phyloP scores from a whole-genome alignment of 2,113 vertebrate genomes.

The Loxodonta africana region DNA sequence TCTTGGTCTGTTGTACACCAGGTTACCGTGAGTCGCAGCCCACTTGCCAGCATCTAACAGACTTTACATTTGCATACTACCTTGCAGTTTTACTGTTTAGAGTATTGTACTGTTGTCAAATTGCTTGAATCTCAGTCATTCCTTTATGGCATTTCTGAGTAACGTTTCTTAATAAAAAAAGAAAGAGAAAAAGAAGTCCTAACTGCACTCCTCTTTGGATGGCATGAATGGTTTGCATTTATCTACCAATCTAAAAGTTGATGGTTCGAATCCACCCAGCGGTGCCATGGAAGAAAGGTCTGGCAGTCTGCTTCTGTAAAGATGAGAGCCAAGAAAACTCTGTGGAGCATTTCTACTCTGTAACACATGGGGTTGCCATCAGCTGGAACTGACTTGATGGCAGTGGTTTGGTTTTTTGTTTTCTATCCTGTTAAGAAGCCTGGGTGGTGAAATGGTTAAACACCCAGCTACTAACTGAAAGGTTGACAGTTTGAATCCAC shows the following conservation, averaged over 20 bases:
- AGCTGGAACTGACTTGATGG: neutral
- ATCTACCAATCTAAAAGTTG: neutral
- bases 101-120: neutral
- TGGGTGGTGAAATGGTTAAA: neutral
- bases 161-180: neutral
- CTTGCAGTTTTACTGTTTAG: neutral
- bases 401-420: neutral
- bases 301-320: neutral
- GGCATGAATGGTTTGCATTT: neutral
- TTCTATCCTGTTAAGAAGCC: neutral
- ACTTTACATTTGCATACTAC: neutral
- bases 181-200: neutral
- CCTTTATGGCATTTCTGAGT: neutral
- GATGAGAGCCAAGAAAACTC: neutral
- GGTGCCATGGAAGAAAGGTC: neutral
- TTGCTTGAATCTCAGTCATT: neutral
- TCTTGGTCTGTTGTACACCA: neutral
- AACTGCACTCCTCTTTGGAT: neutral
- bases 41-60: neutral
- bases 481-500: neutral
- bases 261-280: neutral
- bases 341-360: neutral
- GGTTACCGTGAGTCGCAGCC: neutral
- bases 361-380: neutral
- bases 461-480: neutral